These are phyloP conservation scores for Cirrhinus mrigala DNA, from an alignment of 2,797 vertebrate genomes.

Conservation along the genomic window DNA sequence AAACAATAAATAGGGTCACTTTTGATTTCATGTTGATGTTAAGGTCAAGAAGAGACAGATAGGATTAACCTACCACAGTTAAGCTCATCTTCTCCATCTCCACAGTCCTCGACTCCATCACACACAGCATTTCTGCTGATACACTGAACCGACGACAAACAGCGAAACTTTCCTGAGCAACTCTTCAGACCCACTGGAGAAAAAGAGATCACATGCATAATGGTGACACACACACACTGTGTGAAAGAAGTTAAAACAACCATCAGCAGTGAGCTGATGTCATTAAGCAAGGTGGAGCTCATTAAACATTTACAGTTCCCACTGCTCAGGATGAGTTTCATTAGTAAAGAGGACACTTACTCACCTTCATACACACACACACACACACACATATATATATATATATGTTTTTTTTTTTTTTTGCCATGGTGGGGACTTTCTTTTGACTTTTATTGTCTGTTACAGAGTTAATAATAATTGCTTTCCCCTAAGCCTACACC, in stretches of 20 bases:
- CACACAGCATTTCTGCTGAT: slow-evolving; percentile 82
- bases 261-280: slow-evolving; percentile 8
- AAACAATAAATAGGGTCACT: neutral
- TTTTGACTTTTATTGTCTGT: neutral
- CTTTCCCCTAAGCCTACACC: neutral
- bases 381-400: no score
- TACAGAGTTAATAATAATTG: no score
- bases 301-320: slow-evolving; percentile 68
- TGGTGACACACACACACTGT: slow-evolving; percentile 1
- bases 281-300: slow-evolving; percentile 43
- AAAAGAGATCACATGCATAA: neutral
- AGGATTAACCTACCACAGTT: slow-evolving; percentile 79
- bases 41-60: neutral
- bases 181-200: slow-evolving; percentile 80
- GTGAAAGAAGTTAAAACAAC: slow-evolving; percentile 3
- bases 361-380: slow-evolving; percentile 17
- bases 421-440: no score
- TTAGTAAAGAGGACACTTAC: slow-evolving; percentile 31
- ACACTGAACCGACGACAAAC: slow-evolving; percentile 81
- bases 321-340: slow-evolving; percentile 45
- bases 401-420: no score
- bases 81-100: slow-evolving; percentile 83
- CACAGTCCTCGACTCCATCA: slow-evolving; percentile 83
- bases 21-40: neutral
- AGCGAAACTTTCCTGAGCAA: slow-evolving; percentile 84